phyloP scores from a whole-genome alignment of 2,113 vertebrate genomes.

The Cygnus atratus region DNA sequence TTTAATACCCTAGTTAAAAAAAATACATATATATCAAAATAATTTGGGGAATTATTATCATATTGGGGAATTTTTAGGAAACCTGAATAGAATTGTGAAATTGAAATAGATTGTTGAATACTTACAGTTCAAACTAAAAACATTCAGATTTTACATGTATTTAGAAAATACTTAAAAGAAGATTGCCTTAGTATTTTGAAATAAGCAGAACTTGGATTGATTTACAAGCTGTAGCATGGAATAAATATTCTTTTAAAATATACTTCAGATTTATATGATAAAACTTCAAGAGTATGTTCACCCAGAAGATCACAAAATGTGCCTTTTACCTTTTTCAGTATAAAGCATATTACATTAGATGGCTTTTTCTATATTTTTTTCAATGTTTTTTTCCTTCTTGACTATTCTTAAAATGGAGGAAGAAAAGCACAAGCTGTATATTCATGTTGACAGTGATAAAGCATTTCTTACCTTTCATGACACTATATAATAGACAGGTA shows the following conservation, averaged over 20 bases:
- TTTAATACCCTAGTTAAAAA: conserved; percentile 60
- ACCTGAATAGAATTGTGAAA: conserved; percentile 10
- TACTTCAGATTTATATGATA: not conserved
- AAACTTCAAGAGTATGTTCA: not conserved
- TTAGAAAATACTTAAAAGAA: not conserved
- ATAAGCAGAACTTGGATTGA: not conserved
- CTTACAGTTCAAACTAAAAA: not conserved
- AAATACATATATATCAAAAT: not conserved
- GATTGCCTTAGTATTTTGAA: conserved; percentile 1
- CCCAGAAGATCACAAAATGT: not conserved
- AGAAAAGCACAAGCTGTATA: not conserved
- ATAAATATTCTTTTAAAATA: not conserved
- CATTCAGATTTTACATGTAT: not conserved
- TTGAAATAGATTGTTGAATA: not conserved
- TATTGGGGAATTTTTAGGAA: conserved; percentile 23
- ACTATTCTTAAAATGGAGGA: not conserved
- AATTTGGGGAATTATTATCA: conserved; percentile 6
- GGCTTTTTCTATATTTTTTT: not conserved
- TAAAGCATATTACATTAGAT: not conserved
- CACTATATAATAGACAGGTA: conserved; percentile 23
- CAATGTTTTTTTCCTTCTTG: not conserved
- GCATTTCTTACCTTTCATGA: conserved; percentile 44
- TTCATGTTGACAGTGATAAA: conserved; percentile 55
- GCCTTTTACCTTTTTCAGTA: not conserved
- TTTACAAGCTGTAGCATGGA: not conserved